Evolutionary conservation across 1,140 invertebrate species (phyloP), one percentile per base, ranked within the genome.

Genomic region (Pygmarrhopalites habei): DNA sequence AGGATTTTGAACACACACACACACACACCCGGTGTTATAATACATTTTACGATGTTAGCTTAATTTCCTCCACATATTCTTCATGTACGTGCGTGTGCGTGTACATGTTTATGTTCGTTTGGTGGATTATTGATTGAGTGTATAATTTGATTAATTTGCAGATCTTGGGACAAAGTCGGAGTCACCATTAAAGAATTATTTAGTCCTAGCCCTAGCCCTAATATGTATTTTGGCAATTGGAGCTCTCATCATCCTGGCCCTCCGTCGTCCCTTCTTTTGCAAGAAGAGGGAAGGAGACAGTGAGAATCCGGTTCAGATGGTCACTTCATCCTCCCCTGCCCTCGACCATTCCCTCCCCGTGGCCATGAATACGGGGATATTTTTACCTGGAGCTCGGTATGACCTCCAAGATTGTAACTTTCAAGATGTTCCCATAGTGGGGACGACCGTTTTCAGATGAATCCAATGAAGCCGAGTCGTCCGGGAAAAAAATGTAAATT

Each of bases 331-430:
- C 2, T 62, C 62, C 26, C 60, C 66, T 28, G 15, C 39, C 29
- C 19, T 62, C 19, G 64, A 71, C 51, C n/a, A n/a, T n/a, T 67
- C 65, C 17, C 43, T 71, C 23, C 65, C 66, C 17, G 58, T 71
- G 35, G 69, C 65, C 44, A 71, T 71, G 69, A 71, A 71, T 60
- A 71, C 69, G 3, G 69, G 69, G 3, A 71, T 71, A 30, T 71
- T 71, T 49, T 41, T 71, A 17, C 69, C 69, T 5, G 69, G 69
- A 26, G 59, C 44, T 35, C 56, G 61, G 28, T 71, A 71, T 43
- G 60, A 67, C 29, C 63, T 67, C 19, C 63, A 71, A 43, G 66
- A 71, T 32, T 63, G 57, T 46, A 55, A 67, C 26, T 66, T 71
- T 66, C 69, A 71, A 57, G 69, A 70, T 46, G 26, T 51, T 28